Evolutionary conservation across 37 sponge, comb jelly and placozoan species (phyloP).

Genomic region (Dysidea cf. avara): DNA sequence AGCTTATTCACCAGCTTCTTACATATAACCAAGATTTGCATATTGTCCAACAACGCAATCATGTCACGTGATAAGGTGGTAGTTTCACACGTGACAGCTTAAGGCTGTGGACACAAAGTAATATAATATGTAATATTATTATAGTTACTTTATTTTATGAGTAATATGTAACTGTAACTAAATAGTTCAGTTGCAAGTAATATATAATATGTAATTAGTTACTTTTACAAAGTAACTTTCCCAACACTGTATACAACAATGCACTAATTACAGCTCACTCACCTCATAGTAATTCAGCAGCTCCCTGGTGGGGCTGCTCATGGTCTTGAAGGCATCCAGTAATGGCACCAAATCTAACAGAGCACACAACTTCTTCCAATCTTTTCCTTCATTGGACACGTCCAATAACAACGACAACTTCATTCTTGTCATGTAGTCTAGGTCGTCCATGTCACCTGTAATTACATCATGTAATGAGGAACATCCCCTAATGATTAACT

Average conservation of each 20-base stretch:
- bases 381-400: slow-evolving; percentile 16
- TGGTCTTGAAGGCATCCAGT: slow-evolving; percentile 37
- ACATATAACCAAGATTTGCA: no score
- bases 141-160: no score
- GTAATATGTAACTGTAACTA: no score
- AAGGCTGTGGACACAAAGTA: no score
- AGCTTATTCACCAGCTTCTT: no score
- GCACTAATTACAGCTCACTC: neutral
- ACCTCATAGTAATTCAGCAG: slow-evolving; percentile 70
- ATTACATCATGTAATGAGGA: slow-evolving; percentile 34
- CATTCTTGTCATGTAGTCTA: slow-evolving; percentile 46
- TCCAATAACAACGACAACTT: slow-evolving; percentile 67
- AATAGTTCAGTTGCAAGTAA: no score
- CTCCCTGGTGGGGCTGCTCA: slow-evolving; percentile 68
- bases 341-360: slow-evolving; percentile 32
- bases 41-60: no score
- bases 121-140: no score
- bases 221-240: no score
- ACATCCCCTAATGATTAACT: slow-evolving; percentile 37
- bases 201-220: no score
- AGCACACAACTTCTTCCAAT: slow-evolving; percentile 48
- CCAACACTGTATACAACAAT: neutral
- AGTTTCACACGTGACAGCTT: no score
- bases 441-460: slow-evolving; percentile 24
- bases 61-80: no score